phyloP scores from a whole-genome alignment of 2,888 invertebrate genomes.

The Petrophora chlorosata region DNA sequence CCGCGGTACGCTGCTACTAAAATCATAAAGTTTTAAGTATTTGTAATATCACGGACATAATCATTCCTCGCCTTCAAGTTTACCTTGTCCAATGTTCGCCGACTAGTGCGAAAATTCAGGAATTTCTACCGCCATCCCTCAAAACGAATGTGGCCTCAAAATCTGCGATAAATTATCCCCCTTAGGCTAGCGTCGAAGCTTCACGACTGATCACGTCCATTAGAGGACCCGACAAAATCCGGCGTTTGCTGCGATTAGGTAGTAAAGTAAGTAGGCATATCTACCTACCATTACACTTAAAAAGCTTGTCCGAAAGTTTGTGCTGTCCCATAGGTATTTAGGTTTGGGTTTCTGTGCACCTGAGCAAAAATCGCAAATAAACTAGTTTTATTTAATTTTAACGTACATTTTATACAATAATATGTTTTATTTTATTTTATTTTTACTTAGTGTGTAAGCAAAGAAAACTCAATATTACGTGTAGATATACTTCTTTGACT shows the following conservation, averaged over 20 bases:
- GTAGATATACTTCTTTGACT: too few species aligned
- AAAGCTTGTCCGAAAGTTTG: too few species aligned
- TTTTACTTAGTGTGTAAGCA: too few species aligned
- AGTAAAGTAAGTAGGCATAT: too few species aligned
- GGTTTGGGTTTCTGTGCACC: too few species aligned
- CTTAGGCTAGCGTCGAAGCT: constrained; percentile 18
- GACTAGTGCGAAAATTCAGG: constrained; percentile 6
- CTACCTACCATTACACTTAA: neutral
- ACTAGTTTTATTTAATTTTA: too few species aligned
- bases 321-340: too few species aligned
- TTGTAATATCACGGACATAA: constrained; percentile 8
- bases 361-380: too few species aligned
- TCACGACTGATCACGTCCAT: constrained; percentile 21
- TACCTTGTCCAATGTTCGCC: neutral
- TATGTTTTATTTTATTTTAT: too few species aligned
- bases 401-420: too few species aligned
- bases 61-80: constrained; percentile 10
- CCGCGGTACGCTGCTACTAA: too few species aligned
- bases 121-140: constrained; percentile 6
- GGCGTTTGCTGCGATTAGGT: constrained; percentile 5
- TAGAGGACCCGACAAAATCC: constrained; percentile 1
- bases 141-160: neutral
- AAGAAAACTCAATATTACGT: too few species aligned
- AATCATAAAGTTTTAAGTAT: constrained; percentile 1
- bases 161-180: constrained; percentile 18